phyloP scores from a whole-genome alignment of 2,113 vertebrate genomes.

The Oxygymnocypris stewartii region DNA sequence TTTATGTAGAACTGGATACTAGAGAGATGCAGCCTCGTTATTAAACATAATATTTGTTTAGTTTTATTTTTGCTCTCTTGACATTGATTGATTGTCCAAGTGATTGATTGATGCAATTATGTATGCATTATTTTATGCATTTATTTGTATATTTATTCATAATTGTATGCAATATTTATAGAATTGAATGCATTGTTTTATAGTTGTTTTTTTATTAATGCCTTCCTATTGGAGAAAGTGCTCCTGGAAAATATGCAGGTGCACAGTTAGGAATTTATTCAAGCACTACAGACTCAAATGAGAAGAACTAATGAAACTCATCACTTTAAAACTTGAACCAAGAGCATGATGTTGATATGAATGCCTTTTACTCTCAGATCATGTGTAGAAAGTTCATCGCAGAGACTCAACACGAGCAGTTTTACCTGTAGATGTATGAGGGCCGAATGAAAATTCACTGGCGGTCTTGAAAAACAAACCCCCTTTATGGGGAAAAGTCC shows the following conservation, averaged over 20 bases:
- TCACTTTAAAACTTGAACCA: no score
- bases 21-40: neutral
- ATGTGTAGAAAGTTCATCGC: neutral
- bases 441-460: neutral
- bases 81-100: no score
- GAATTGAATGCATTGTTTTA: no score
- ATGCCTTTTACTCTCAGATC: neutral
- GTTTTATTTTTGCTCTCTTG: neutral
- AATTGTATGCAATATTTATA: neutral
- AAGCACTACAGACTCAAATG: neutral
- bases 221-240: neutral
- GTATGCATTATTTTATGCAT: neutral
- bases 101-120: no score
- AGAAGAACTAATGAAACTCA: neutral
- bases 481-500: neutral
- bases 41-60: neutral
- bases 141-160: neutral
- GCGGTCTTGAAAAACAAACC: neutral
- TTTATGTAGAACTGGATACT: neutral
- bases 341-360: slow-evolving; percentile 33
- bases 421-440: neutral
- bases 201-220: neutral
- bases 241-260: neutral
- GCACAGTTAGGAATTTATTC: neutral
- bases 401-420: neutral